Evolutionary conservation across 2,113 vertebrate genomes (phyloP), one percentile per base, ranked within the genome.

Genomic region (Centropus bengalensis): DNA sequence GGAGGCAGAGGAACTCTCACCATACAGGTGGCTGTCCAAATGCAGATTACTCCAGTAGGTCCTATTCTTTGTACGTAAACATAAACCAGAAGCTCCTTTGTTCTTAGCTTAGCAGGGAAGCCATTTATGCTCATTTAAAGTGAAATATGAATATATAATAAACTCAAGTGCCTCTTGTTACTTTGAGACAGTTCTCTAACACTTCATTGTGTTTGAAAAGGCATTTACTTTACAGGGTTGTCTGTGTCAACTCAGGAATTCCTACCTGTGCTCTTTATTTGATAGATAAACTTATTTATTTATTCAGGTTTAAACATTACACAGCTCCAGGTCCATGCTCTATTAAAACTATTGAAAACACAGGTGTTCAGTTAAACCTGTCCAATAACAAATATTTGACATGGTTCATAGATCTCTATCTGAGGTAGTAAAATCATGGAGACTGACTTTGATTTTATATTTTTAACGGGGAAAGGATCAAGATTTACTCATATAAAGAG

Each of bases 301-400:
- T 91, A 81, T 64, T 82, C 60, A 88, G 51, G 88, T 73, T 96
- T 94, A 88, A 95, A 88, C 60, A 93, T 86, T 83, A 67, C 24
- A 88, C 54, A 90, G 55, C 1, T 2, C 52, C 32, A 80, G 64
- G 49, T 47, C 49, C 24, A 42, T 6, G 5, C 28, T 81, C 62
- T 52, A 26, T 73, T 73, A 95, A 51, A 93, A 47, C 27, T 21
- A 64, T 0, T 64, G 70, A 86, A 92, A 93, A 83, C 0, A 5
- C 44, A 80, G 33, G 38, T n/a, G 45, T 70, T 44, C 64, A 77
- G 79, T 73, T 77, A 89, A 94, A 88, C 71, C 44, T 64, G 60
- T 40, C 52, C 58, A 55, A 45, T 85, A 74, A 49, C 30, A 95
- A 95, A 94, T 91, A 92, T 75, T 91, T 91, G 77, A 45, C 55